Conservation (phyloP, 2,888 invertebrate species). For the Chrysodeixis includens region DNA sequence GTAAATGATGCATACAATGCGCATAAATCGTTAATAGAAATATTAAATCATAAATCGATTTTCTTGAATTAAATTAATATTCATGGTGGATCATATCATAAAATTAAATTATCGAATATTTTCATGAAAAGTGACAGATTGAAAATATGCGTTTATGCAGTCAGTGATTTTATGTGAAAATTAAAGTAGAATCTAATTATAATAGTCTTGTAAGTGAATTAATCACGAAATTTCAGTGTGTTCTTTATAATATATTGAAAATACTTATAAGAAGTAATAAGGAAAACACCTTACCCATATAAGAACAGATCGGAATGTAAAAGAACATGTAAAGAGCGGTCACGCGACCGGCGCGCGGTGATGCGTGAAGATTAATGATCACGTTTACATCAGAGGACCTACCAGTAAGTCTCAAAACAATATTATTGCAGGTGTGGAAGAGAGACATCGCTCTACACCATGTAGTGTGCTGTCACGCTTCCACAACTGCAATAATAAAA, state of each 20-base stretch:
- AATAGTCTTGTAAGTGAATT: too few relatives aligned
- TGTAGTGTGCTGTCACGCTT: too few relatives aligned
- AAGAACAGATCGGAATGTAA: conserved; percentile 53
- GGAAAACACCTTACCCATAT: conserved; percentile 46
- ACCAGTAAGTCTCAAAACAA: too few relatives aligned
- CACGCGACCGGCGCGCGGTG: conserved; percentile 50
- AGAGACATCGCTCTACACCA: too few relatives aligned
- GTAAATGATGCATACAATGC: conserved; percentile 27
- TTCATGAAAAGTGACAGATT: background rate
- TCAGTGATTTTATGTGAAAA: background rate
- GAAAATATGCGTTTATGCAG: background rate
- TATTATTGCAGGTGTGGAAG: too few relatives aligned
- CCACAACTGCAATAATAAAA: too few relatives aligned
- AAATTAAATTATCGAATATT: background rate
- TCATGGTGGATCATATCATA: conserved; percentile 10
- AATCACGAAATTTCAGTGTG: too few relatives aligned
- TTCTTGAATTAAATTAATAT: conserved; percentile 11
- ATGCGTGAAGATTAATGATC: conserved; percentile 55
- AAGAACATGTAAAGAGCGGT: conserved; percentile 53
- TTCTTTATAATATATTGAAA: conserved; percentile 16
- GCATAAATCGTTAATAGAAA: conserved; percentile 19
- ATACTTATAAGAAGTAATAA: conserved; percentile 27
- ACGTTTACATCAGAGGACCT: conserved; percentile 20
- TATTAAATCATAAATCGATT: conserved; percentile 9
- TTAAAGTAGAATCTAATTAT: too few relatives aligned